phyloP scores from a whole-genome alignment of 2,797 vertebrate genomes.

The Bovichtus variegatus region DNA sequence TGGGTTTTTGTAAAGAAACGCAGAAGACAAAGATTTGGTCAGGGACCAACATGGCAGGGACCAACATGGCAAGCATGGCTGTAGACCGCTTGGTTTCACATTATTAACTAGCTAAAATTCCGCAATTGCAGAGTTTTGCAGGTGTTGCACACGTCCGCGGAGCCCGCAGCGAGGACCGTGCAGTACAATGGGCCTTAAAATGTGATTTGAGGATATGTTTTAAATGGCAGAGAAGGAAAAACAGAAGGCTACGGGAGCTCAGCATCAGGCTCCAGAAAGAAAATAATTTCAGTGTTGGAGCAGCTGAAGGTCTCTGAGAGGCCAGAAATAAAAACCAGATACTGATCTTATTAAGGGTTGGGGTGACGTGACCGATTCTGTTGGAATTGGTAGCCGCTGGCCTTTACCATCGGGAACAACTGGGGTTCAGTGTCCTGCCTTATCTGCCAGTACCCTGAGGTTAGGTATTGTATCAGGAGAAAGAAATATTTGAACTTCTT shows the following conservation, averaged over 20 bases:
- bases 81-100: no score
- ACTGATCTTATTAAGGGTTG: not conserved
- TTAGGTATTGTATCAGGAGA: not conserved
- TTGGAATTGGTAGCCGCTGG: not conserved
- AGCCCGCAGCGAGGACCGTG: not conserved
- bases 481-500: not conserved
- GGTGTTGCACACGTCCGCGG: not conserved
- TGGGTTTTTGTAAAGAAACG: not conserved
- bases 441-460: not conserved
- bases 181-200: constrained; percentile 1
- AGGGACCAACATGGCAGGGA: no score
- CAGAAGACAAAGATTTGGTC: no score
- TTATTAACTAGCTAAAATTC: not conserved
- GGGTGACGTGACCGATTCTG: not conserved
- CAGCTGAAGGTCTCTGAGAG: not conserved
- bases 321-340: not conserved
- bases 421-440: not conserved
- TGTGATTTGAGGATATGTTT: constrained; percentile 9
- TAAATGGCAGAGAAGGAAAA: not conserved
- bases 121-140: not conserved
- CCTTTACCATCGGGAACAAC: not conserved
- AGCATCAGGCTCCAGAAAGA: not conserved
- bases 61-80: no score
- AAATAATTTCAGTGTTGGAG: not conserved
- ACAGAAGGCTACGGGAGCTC: not conserved